Evolutionary conservation across 2,113 vertebrate species (phyloP), one percentile per base, ranked within the genome.

Genomic region (Apteryx owenii): DNA sequence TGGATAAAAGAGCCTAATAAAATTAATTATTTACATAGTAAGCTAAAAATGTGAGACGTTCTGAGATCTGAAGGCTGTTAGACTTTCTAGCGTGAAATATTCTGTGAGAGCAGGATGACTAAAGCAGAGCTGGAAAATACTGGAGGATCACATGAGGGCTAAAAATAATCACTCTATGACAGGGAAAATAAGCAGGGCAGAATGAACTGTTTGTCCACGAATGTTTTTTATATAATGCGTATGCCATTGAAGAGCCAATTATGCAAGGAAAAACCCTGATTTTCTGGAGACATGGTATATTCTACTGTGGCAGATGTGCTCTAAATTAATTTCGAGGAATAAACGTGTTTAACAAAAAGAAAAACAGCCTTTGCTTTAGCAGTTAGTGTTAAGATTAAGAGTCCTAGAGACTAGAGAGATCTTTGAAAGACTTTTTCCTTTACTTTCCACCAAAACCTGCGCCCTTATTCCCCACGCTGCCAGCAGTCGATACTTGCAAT

Each of bases 81-180:
- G 76, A 69, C 38, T 46, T 96, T 75, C 90, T 75, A n/a, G 68
- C 90, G 73, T 95, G 94, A 98, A 97, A 97, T 98, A 97, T 87
- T 96, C 94, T 97, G 94, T 84, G 96, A 98, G 98, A 98, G 94
- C 77, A 92, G 87, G 97, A 92, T 98, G 98, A 98, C 97, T 98
- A 98, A 98, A 96, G 95, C 97, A 91, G 94, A 96, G 97, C 94
- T 98, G 98, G 98, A 98, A 98, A 98, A 98, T 98, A 97, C 97
- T 97, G 97, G 87, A 95, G 98, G 95, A 97, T 98, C 98, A 98
- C 98, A 98, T 98, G 98, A 98, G 95, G 60, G 96, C 98, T 98
- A 98, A 98, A 98, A 98, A 98, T 98, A 98, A 98, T 95, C 93
- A 54, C 4, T 20, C 96, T 95, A 91, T 88, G 96, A 97, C 97